Evolutionary conservation across 1,140 invertebrate species (phyloP), one percentile per base, ranked within the genome.

Genomic region (Euura saliciscinereae): DNA sequence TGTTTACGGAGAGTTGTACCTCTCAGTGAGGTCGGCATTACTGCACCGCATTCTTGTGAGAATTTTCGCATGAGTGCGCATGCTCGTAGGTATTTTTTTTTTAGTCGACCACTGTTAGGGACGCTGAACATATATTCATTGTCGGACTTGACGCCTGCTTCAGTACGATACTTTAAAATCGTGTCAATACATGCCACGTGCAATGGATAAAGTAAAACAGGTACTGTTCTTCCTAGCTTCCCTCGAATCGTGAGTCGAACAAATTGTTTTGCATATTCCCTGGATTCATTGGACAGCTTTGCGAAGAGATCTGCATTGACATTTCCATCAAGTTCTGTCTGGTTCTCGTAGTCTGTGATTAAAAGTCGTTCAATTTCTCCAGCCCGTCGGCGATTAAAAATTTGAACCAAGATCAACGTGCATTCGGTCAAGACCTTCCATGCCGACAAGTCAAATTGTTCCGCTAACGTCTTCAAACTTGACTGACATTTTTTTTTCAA

Each of bases 1-100:
- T 79, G 76, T 51, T 76, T 77, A 13, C 78, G 43, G 2, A 77
- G 68, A 44, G 73, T 75, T 2, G 75, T 78, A 2, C 71, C 76
- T 65, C 76, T 66, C 69, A 77, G 67, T 6, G 11, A 68, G 2
- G 51, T 13, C 10, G 72, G 71, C 51, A 69, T 67, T 43, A 65
- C 43, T 1, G 72, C 72, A 45, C 51, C 68, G 65, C 69, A 75
- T 42, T 73, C 69, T 5, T 45, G 28, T 8, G 67, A 67, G 68
- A 65, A 77, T 45, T 73, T 59, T 11, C 68, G 66, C 13, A 74
- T 64, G 44, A 76, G 64, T 2, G 43, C 67, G n/a, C 71, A 73
- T 10, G 74, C 71, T 45, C 74, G 45, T 64, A 73, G 42, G 65
- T 75, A 75, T 59, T 73, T 73, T 46, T 75, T 75, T 45, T 43